These are phyloP conservation scores for Diorhabda carinulata DNA, from an alignment of 1,140 invertebrate species.

Conservation along the genomic window DNA sequence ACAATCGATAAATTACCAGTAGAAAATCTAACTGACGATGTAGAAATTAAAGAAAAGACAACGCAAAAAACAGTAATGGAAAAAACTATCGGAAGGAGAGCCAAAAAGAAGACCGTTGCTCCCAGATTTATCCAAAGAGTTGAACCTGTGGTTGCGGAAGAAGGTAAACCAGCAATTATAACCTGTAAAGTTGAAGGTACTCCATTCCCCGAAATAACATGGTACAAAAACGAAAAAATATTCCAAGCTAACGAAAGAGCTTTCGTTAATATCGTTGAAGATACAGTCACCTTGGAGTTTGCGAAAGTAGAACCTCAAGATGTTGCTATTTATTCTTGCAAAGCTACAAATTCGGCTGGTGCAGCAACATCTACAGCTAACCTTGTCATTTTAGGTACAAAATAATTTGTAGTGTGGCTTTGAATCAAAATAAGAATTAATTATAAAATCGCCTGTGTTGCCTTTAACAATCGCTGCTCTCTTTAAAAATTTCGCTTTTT, in stretches of 20 bases:
- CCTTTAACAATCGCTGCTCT: no score
- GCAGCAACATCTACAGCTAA: conserved; percentile 74
- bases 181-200: conserved; percentile 64
- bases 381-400: conserved; percentile 64
- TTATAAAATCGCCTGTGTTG: no score
- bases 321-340: conserved; percentile 74
- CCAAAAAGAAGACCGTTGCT: conserved; percentile 53
- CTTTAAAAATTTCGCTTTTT: no score
- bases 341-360: conserved; percentile 71
- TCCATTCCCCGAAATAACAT: conserved; percentile 67
- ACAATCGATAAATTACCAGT: conserved; percentile 51
- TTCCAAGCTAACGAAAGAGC: conserved; percentile 61
- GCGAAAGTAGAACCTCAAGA: conserved; percentile 61
- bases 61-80: conserved; percentile 45
- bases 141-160: conserved; percentile 61
- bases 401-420: neutral
- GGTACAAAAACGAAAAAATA: conserved; percentile 72
- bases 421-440: no score
- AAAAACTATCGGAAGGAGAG: conserved; percentile 53
- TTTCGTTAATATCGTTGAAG: conserved; percentile 56
- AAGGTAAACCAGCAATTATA: conserved; percentile 59
- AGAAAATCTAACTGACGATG: conserved; percentile 50
- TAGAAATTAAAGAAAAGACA: conserved; percentile 44
- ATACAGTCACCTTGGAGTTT: conserved; percentile 65
- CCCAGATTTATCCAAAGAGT: conserved; percentile 68